These are phyloP conservation scores for Betta splendens DNA, from an alignment of 2,797 vertebrate genomes.

Conservation along the genomic window DNA sequence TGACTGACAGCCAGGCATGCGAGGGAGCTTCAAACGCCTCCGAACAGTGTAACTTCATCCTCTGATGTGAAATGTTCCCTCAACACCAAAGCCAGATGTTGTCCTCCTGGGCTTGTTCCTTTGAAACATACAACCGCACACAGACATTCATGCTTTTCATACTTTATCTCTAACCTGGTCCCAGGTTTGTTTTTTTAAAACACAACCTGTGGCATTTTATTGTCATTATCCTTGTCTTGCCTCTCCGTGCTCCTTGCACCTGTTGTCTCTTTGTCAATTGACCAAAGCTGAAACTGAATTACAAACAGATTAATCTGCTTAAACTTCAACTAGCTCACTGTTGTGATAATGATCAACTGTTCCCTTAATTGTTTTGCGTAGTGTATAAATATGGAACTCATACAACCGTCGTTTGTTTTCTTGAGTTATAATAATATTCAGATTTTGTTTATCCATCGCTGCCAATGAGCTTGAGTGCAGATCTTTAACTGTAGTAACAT, in stretches of 20 bases:
- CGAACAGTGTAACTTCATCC: slow-evolving; percentile 57
- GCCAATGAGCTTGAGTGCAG: neutral
- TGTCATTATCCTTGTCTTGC: too few relatives aligned
- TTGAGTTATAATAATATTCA: neutral
- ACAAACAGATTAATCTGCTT: too few relatives aligned
- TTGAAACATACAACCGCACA: slow-evolving; percentile 26
- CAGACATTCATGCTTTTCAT: too few relatives aligned
- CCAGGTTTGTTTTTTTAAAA: slow-evolving; percentile 25
- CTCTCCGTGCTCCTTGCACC: too few relatives aligned
- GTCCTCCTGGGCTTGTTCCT: slow-evolving; percentile 39
- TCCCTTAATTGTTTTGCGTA: too few relatives aligned
- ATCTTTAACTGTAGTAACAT: slow-evolving; percentile 32
- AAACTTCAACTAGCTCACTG: too few relatives aligned
- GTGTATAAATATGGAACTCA: too few relatives aligned
- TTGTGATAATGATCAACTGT: too few relatives aligned
- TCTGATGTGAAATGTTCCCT: slow-evolving; percentile 41
- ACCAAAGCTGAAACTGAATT: too few relatives aligned
- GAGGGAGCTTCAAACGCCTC: slow-evolving; percentile 30
- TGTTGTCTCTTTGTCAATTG: too few relatives aligned
- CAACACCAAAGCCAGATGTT: slow-evolving; percentile 22
- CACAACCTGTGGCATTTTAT: too few relatives aligned
- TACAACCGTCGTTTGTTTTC: neutral
- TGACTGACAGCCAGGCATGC: slow-evolving; percentile 57
- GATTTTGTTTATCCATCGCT: neutral
- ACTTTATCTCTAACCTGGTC: too few relatives aligned